Conservation (phyloP, 2,113 vertebrate species). For the Pipra filicauda region DNA sequence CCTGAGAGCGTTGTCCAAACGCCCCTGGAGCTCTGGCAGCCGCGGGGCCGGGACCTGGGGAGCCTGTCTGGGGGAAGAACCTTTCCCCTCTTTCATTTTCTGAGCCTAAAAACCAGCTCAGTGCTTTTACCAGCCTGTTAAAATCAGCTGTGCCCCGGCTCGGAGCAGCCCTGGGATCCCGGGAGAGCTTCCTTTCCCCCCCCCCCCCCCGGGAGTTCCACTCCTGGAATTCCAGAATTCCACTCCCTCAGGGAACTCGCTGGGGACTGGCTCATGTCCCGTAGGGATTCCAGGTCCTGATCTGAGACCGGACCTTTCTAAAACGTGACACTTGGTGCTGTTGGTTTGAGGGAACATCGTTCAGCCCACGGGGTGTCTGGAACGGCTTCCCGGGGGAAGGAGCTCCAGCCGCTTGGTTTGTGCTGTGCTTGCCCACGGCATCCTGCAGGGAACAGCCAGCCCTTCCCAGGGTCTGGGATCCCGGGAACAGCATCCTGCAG, state of each 20-base stretch:
- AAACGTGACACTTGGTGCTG: too few species aligned
- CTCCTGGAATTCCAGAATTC: too few species aligned
- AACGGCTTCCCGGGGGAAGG: too few species aligned
- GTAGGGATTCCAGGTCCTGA: too few species aligned
- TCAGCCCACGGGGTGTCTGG: too few species aligned
- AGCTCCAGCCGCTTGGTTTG: too few species aligned
- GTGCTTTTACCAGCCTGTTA: not conserved
- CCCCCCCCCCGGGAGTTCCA: too few species aligned
- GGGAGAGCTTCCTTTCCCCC: not conserved
- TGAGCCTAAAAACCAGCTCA: not conserved
- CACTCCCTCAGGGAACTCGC: too few species aligned
- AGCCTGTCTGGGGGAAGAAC: not conserved
- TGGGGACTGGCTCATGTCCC: too few species aligned
- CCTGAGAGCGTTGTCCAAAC: not conserved
- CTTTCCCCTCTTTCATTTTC: not conserved
- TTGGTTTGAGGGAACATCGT: too few species aligned
- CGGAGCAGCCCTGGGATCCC: accelerated
- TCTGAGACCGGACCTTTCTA: too few species aligned
- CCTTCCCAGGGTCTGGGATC: too few species aligned
- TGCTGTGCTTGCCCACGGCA: not conserved
- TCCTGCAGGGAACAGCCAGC: not conserved
- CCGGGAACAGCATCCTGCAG: not conserved
- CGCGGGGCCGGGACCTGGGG: not conserved
- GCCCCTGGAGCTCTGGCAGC: not conserved
- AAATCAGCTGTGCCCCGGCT: not conserved